Percentiles rank a stretch among this genome's conserved stretches.
phyloP scores from a whole-genome alignment of 1,140 invertebrate species.

The Drosophila lini region DNA sequence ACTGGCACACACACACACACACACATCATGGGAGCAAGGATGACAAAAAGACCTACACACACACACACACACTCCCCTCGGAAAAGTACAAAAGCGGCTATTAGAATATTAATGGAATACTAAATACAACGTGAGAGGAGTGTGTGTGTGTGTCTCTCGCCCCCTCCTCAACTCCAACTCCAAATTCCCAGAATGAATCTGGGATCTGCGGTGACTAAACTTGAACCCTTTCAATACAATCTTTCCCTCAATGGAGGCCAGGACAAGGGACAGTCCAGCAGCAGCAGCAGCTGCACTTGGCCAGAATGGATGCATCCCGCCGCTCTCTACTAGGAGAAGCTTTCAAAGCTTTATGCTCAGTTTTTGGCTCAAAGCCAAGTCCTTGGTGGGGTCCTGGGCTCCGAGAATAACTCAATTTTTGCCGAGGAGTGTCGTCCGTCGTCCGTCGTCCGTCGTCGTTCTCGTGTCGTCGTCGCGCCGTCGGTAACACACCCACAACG shows the following conservation, averaged over 20 bases:
- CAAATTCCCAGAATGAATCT: not conserved
- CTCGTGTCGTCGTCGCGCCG: constrained; percentile 30
- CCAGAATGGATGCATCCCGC: not conserved
- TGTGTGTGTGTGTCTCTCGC: not conserved
- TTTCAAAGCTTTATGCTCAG: constrained; percentile 43
- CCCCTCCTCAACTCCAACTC: not conserved
- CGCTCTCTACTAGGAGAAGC: constrained; percentile 6
- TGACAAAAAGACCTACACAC: constrained; percentile 45
- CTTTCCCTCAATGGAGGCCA: not conserved
- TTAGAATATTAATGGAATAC: constrained; percentile 84
- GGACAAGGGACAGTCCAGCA: not conserved
- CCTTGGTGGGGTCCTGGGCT: constrained; percentile 18
- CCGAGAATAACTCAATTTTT: constrained; percentile 70
- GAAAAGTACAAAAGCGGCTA: constrained; percentile 79
- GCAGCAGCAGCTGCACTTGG: not conserved
- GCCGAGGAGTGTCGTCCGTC: constrained; percentile 17
- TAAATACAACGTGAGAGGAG: constrained; percentile 62
- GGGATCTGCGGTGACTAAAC: constrained; percentile 2
- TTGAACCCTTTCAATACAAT: constrained; percentile 9
- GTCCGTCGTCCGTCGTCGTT: constrained; percentile 1
- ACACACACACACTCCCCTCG: not conserved
- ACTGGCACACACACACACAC: constrained; percentile 35
- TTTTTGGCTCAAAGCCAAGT: constrained; percentile 39
- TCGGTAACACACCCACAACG: constrained; percentile 70
- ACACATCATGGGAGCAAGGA: constrained; percentile 9